Base-by-base conservation (phyloP, 2,113 vertebrate species). In the Brachirus orientalis region DNA sequence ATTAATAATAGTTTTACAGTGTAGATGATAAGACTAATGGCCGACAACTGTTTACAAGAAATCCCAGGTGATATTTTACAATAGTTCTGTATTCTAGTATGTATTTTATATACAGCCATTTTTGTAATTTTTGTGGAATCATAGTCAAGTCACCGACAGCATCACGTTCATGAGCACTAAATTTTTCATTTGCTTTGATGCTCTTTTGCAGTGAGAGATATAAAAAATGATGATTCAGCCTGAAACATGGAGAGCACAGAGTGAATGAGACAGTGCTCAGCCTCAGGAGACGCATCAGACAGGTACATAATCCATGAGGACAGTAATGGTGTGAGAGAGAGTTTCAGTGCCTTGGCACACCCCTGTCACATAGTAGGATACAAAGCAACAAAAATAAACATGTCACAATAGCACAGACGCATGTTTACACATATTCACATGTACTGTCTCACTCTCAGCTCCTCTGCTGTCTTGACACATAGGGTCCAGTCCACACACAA, bases 381-480 rank as follows among this genome's bases (percentile, higher is more conserved):
- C 11, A 51, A 1, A 28, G 48, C 48, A 14, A 51, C 48, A 51
- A 9, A 28, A 52, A 35, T 33, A 13, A 18, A 17, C 19, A 28
- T 43, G 69, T 48, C 61, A 52, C 64, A 43, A 61, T 43, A 47
- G 13, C 64, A 53, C 20, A 1, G 52, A 48, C 59, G 53, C 47
- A 69, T 51, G 69, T 55, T 16, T 22, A 45, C 10, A 45, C 12
- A 60, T 43, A 36, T 71, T 83, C 69, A 53, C 73, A 78, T 73
- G 20, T 58, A 43, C 72, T 62, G 20, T 78, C 64, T 69, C 72
- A 16, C 75, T 61, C 56, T 66, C 68, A 12, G 60, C 52, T 37
- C 58, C 46, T 67, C 58, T 48, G 77, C 68, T 63, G 28, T 80
- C 38, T 61, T 50, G 66, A 72, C 77, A 83, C 79, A 52, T 71